Percentiles rank a stretch among this genome's conserved stretches.
phyloP scores from a whole-genome alignment of 2,113 vertebrate genomes.

The Cyphomyrus plagiostoma region DNA sequence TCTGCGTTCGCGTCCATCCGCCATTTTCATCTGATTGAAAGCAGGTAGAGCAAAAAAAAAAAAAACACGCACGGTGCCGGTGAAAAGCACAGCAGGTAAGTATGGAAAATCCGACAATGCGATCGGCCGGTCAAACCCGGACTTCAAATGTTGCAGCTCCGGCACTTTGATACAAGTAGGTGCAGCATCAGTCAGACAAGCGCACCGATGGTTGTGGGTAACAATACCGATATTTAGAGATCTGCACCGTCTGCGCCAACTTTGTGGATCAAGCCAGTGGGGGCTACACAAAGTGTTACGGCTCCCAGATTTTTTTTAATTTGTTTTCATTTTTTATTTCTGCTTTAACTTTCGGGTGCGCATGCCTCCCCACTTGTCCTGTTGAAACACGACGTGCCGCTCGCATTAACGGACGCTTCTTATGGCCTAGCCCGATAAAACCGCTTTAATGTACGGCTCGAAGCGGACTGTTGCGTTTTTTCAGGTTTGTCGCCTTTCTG shows the following conservation, averaged over 20 bases:
- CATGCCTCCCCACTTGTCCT: background rate
- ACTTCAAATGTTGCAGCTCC: conserved; percentile 19
- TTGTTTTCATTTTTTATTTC: background rate
- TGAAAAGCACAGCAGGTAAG: conserved; percentile 55
- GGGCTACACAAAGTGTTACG: background rate
- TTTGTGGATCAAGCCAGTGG: conserved; percentile 3
- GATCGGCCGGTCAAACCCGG: conserved; percentile 26
- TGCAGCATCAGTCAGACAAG: conserved; percentile 35
- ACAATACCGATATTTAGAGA: conserved; percentile 12
- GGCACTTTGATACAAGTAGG: conserved; percentile 34
- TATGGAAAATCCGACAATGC: conserved; percentile 29
- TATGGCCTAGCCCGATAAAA: background rate
- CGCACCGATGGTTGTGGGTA: conserved; percentile 9
- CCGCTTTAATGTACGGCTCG: background rate
- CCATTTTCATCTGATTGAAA: conserved; percentile 63
- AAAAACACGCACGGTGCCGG: conserved; percentile 32
- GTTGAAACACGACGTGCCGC: background rate
- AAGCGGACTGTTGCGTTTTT: background rate
- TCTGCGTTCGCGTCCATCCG: conserved; percentile 52
- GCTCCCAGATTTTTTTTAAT: background rate
- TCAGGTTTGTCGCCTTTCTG: background rate
- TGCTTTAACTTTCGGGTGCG: background rate
- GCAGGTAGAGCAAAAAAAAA: conserved; percentile 49
- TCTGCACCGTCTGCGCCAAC: conserved; percentile 8
- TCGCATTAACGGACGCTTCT: background rate